Percentiles rank a stretch among this genome's conserved stretches.
These are phyloP conservation scores for Hemibagrus wyckioides DNA, from an alignment of 2,113 vertebrate genomes.

Conservation along the genomic window DNA sequence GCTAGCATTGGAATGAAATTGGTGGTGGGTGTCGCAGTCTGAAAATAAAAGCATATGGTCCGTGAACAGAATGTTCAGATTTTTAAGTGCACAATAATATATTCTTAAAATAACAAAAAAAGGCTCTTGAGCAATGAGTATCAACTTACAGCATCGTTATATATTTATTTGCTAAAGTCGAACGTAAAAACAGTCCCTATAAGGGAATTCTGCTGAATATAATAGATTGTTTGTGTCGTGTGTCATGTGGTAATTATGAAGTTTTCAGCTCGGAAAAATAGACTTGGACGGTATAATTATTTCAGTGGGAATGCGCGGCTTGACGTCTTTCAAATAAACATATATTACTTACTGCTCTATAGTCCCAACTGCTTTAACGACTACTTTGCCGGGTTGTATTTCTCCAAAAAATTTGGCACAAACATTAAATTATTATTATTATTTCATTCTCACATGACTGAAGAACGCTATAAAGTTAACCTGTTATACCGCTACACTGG, in stretches of 20 bases:
- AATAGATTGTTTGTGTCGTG: background rate
- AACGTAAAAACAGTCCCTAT: background rate
- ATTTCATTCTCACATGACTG: background rate
- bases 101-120: background rate
- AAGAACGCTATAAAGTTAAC: background rate
- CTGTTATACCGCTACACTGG: too few relatives aligned
- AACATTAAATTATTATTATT: background rate
- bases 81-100: background rate
- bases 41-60: slow-evolving; percentile 1
- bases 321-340: background rate
- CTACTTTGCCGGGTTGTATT: background rate
- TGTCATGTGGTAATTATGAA: background rate
- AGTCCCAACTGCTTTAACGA: background rate
- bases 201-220: background rate
- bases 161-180: background rate
- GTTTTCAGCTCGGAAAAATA: background rate
- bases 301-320: background rate
- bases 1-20: background rate
- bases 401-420: background rate
- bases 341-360: background rate
- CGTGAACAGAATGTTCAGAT: background rate
- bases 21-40: background rate
- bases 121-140: background rate
- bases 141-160: background rate
- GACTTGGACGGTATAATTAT: background rate